Evolutionary conservation across 2,113 vertebrate species (phyloP), one percentile per base, ranked within the genome.

Genomic region (Coryphaenoides rupestris): DNA sequence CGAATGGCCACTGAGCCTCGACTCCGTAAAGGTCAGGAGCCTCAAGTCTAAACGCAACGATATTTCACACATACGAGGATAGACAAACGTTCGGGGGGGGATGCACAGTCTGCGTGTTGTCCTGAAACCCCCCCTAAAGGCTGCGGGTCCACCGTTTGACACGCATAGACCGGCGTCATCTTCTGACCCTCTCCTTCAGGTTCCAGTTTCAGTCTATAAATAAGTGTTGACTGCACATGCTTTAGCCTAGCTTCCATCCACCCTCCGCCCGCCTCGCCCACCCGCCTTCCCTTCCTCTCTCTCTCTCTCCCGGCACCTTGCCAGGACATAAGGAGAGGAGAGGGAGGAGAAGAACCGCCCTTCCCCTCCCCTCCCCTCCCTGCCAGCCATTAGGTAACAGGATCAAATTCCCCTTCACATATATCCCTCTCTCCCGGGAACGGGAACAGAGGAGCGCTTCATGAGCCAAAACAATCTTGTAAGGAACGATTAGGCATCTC

Each of bases 191-290:
- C 82, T 82, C 84, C 81, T 81, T 77, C 65, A 79, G 84, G 76
- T 79, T 89, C 77, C 69, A 76, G 79, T 84, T 89, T 86, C 85
- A 83, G 53, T 80, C 83, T 87, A 90, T 82, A 84, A 88, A 89
- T 89, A 90, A 71, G 77, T 69, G 70, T 81, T 67, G 62, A 82
- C 73, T 68, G 62, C 46, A 67, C 45, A 22, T 57, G 50, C 73
- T 57, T 65, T 62, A 70, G 62, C 23, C 16, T 21, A 68, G 15
- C 64, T 58, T n/a, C 77, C 52, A 19, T 63, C 70, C 75, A 70
- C 50, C 60, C 65, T 55, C 21, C 53, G n/a, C 19, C 33, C 33
- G 7, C 6, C 33, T 12, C 33, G 1, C 33, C n/a, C n/a, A n/a
- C n/a, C n/a, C n/a, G n/a, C n/a, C n/a, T n/a, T n/a, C n/a, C n/a